These are phyloP conservation scores for Chrysina gloriosa DNA, from an alignment of 2,888 invertebrate species.

Conservation along the genomic window DNA sequence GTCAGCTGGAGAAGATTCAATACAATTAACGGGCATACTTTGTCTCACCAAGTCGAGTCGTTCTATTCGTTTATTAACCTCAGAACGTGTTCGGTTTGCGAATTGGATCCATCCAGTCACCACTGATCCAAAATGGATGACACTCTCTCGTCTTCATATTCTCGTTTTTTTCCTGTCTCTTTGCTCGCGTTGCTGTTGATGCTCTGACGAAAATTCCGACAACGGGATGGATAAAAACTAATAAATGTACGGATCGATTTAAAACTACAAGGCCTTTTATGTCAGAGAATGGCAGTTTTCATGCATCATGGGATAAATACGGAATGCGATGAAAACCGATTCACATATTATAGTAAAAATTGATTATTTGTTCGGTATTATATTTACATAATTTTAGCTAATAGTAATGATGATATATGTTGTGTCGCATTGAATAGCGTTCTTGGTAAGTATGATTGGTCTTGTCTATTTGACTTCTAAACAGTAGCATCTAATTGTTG, in stretches of 20 bases:
- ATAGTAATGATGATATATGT: too few relatives aligned
- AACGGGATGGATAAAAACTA: constrained; percentile 40
- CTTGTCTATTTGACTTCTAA: too few relatives aligned
- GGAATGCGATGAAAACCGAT: too few relatives aligned
- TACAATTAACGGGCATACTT: constrained; percentile 50
- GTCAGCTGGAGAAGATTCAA: constrained; percentile 46
- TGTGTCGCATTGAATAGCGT: too few relatives aligned
- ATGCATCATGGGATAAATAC: neutral
- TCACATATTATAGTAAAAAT: too few relatives aligned
- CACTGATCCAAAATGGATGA: constrained; percentile 42
- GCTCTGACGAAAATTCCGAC: constrained; percentile 33
- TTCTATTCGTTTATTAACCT: constrained; percentile 51
- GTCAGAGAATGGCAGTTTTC: constrained; percentile 26
- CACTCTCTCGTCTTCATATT: constrained; percentile 37
- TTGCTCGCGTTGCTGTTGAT: constrained; percentile 1
- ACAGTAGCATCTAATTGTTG: too few relatives aligned
- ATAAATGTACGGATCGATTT: constrained; percentile 44
- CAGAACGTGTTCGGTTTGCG: constrained; percentile 50
- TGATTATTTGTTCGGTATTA: neutral
- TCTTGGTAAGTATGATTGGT: too few relatives aligned
- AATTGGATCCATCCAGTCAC: constrained; percentile 45
- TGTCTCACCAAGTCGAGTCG: constrained; percentile 45
- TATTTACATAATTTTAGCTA: constrained; percentile 4
- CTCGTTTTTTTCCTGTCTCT: constrained; percentile 23
- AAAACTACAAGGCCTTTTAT: constrained; percentile 38